phyloP scores from a whole-genome alignment of 2,888 invertebrate genomes.

The Limnephilus marmoratus region DNA sequence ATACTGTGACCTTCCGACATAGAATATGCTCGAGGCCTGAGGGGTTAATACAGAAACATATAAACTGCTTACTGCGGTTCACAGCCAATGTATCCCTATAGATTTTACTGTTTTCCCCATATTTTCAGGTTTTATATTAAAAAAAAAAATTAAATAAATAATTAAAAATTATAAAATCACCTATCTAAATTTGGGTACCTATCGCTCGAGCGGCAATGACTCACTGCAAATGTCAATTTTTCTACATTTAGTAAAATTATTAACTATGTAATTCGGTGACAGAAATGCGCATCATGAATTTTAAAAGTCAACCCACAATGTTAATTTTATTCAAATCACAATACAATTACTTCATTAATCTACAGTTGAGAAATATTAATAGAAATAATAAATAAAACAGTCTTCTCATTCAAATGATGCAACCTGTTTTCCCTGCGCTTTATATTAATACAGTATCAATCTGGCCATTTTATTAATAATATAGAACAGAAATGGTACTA shows the following conservation, averaged over 20 bases:
- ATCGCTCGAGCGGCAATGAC: neutral
- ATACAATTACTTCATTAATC: neutral
- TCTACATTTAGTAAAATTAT: neutral
- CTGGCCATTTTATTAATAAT: neutral
- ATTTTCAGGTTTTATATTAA: too few species aligned
- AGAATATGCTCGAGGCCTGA: too few species aligned
- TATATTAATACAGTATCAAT: neutral
- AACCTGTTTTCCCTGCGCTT: neutral
- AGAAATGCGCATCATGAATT: neutral
- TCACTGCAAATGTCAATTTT: neutral
- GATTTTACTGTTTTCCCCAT: too few species aligned
- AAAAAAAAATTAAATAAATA: too few species aligned
- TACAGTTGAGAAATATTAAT: neutral
- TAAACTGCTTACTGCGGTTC: too few species aligned
- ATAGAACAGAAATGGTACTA: neutral
- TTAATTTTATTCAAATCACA: conserved; percentile 2
- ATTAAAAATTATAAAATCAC: too few species aligned
- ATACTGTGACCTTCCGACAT: too few species aligned
- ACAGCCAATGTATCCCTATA: too few species aligned
- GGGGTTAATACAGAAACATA: too few species aligned
- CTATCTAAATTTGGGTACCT: too few species aligned
- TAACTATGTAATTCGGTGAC: neutral
- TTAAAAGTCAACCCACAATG: neutral
- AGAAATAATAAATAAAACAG: conserved; percentile 2
- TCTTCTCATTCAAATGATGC: neutral